Evolutionary conservation across 2,797 vertebrate genomes (phyloP).

Genomic region (Enteromius afrohamiltoni): DNA sequence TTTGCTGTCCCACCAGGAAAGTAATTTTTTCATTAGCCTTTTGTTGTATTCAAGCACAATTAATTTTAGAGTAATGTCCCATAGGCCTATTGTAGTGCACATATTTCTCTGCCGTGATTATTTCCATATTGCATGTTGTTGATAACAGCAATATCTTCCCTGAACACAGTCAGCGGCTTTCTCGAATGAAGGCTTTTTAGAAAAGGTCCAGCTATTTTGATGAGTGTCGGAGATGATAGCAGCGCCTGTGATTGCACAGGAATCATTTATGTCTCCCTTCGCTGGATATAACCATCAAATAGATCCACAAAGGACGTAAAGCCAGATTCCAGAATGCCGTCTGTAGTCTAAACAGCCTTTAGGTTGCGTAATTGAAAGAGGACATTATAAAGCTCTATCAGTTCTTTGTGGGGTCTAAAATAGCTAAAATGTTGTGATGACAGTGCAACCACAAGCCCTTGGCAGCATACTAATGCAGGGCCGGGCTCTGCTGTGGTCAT

Average conservation of each 20-base stretch:
- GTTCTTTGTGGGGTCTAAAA: constrained; percentile 77
- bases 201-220: constrained; percentile 36
- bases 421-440: constrained; percentile 78
- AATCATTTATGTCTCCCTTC: constrained; percentile 57
- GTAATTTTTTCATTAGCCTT: constrained; percentile 17
- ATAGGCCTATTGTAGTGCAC: constrained; percentile 20
- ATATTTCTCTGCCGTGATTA: constrained; percentile 42
- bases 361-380: constrained; percentile 79
- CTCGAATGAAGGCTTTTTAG: constrained; percentile 21
- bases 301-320: constrained; percentile 68
- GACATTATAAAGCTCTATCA: constrained; percentile 79
- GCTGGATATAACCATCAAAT: constrained; percentile 69
- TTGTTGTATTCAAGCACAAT: constrained; percentile 42
- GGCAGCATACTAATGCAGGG: constrained; percentile 73
- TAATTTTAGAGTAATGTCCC: constrained; percentile 39
- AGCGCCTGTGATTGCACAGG: constrained; percentile 50
- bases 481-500: constrained; percentile 68
- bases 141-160: constrained; percentile 38
- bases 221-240: constrained; percentile 57
- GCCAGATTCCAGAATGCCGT: constrained; percentile 65
- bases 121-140: constrained; percentile 32
- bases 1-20: constrained; percentile 12
- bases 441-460: constrained; percentile 70
- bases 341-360: constrained; percentile 65
- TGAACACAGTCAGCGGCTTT: constrained; percentile 41